Evolutionary conservation across 2,113 vertebrate species (phyloP), one percentile per base, ranked within the genome.

Genomic region (Gallinago paraguaiae): DNA sequence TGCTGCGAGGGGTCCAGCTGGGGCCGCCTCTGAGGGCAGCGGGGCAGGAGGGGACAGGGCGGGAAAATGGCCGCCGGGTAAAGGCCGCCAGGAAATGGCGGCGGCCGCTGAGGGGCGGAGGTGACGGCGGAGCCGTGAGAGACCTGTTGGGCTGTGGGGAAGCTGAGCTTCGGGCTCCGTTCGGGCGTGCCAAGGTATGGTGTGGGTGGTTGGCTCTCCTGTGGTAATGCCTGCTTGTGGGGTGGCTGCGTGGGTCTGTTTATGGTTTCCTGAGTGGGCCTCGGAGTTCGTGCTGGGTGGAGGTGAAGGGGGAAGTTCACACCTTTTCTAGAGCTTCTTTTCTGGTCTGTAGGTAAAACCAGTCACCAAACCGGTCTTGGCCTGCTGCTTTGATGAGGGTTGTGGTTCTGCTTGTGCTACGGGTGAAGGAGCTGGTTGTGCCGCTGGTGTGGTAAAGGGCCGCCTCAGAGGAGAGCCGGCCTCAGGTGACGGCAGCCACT

Each of bases 281-380:
- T 53, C 18, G 0, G 3, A 4, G 6, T 17, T 10, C 14, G 4
- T 1, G 14, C 56, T 35, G 5, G 2, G 3, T 1, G 11, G 65
- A 17, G 46, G 59, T 9, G 68, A 19, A 7, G 0, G 1, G 6
- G 33, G 60, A 30, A 15, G n/a, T 17, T 63, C 11, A 7, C 56
- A 5, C 15, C 13, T 60, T 30, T 63, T 18, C 18, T 13, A 14
- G 4, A 0, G 1, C 25, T 45, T 15, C 17, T 53, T 37, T 31
- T 20, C 33, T 16, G 69, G 30, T 43, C 23, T 2, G 8, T 17
- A 13, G 70, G 6, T n/a, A 7, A 74, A 64, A 69, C 39, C 70
- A n/a, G 33, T 4, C 30, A 6, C 60, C 54, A 22, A 0, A 8
- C 59, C 7, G 16, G 17, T 16, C 27, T 9, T 5, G 30, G 13